Evolutionary conservation across 2,113 vertebrate species (phyloP), one percentile per base, ranked within the genome.

Genomic region (pig (Sus scrofa)): DNA sequence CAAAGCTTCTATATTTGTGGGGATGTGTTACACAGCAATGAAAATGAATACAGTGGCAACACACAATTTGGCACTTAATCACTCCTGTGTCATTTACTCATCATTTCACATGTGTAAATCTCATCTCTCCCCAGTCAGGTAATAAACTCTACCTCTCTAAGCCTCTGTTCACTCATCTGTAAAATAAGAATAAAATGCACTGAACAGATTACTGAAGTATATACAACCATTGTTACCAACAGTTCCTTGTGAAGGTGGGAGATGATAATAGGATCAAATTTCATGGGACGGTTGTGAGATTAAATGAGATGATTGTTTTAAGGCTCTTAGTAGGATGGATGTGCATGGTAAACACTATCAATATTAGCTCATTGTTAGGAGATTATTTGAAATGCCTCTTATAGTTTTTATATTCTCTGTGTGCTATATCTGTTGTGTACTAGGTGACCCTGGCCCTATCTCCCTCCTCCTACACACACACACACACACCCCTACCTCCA

Each of bases 111-210:
- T 15, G 9, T 4, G 7, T 34, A 39, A 34, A 16, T 52, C n/a
- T 52, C 62, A 14, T 74, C 83, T 73, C 1, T 20, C 18, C 18
- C 11, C 7, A 30, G 39, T 30, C 39, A 50, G 44, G 68, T n/a
- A 26, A 27, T 74, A 24, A 67, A 22, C 60, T 32, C 52, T 78
- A 50, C 39, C 8, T 87, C 60, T 44, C 58, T 74, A 54, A 32
- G 26, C 37, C 12, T 96, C 22, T 3, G 18, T n/a, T 84, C 30
- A 63, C 6, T 91, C 2, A 5, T 63, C 44, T 94, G 54, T 94
- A 71, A 96, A 96, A 81, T 93, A 58, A 65, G 20, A 30, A 87
- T 84, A n/a, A 87, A 85, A 79, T 86, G n/a, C 58, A 15, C 52
- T 7, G 11, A 34, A 13, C 63, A 63, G 65, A 70, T 34, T 63